A percentile compares a stretch with the other conserved stretches of the same genome.
Conservation (phyloP, 2,888 invertebrate species). For the Mesorhabditis spiculigera region DNA sequence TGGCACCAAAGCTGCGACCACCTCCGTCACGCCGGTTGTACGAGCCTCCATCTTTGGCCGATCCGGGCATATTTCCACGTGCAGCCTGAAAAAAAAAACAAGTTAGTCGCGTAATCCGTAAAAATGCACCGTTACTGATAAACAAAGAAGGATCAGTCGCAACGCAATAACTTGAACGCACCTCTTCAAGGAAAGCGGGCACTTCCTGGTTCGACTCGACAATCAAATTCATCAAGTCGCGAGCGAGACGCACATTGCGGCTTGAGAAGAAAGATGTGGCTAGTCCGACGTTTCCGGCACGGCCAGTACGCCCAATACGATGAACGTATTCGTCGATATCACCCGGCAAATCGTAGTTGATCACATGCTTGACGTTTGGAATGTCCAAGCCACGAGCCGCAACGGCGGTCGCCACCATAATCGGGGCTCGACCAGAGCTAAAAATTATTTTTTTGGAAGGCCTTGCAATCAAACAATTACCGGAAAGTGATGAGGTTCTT, state of each 20-base stretch:
- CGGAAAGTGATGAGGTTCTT: constrained; percentile 34
- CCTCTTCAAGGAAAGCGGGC: constrained; percentile 15
- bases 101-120: too few species aligned
- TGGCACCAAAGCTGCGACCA: too few species aligned
- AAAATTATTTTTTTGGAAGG: not conserved
- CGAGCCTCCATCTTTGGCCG: too few species aligned
- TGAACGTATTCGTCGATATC: constrained; percentile 18
- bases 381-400: constrained; percentile 44
- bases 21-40: too few species aligned
- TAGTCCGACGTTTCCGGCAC: constrained; percentile 39
- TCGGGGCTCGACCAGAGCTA: constrained; percentile 66
- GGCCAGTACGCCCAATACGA: constrained; percentile 42
- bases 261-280: constrained; percentile 38
- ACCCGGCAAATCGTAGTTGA: constrained; percentile 72
- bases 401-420: constrained; percentile 44
- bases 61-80: too few species aligned
- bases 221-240: constrained; percentile 27
- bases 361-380: constrained; percentile 76
- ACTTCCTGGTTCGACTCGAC: constrained; percentile 35
- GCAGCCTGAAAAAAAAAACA: too few species aligned
- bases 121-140: too few species aligned
- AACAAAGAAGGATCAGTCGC: too few species aligned
- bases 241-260: constrained; percentile 19
- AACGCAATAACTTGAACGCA: too few species aligned
- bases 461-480: not conserved